Base-by-base conservation (phyloP, 30 jellyfish, hydroid and myxozoan genomes). In the Turritopsis rubra region DNA sequence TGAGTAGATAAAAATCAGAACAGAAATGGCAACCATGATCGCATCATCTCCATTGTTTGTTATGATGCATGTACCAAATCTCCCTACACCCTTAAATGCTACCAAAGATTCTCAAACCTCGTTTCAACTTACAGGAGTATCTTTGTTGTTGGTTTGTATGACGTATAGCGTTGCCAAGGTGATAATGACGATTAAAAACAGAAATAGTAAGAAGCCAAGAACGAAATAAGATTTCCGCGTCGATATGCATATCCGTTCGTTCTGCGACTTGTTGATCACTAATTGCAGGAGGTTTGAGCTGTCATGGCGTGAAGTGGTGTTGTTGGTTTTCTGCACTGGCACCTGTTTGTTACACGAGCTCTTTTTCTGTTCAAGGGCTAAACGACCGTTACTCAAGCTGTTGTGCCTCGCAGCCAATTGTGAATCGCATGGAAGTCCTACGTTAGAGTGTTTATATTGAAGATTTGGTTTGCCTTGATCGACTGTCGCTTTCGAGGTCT, bases 401-500 rank as follows among this genome's bases (percentile, higher is more conserved):
- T 68, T 68, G 8, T 68, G 77, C 21, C 77, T 0, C 16, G 30
- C 21, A 19, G 31, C 21, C 30, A 68, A 27, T 68, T 27, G 28
- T 8, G 31, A n/a, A 68, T 68, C 77, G 9, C 28, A 68, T 9
- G 77, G 77, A n/a, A 68, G 30, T 8, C 31, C 30, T 9, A 23
- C 77, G 30, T 68, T 0, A 0, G 77, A 68, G 30, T 68, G 77
- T 23, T 68, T 68, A 19, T 68, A 68, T 0, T 27, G 77, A n/a
- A 68, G 77, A 68, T 68, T 68, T 8, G 31, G 28, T 68, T 68
- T 23, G 30, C 77, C 77, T 68, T 68, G 28, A 41, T 41, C 60
- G 13, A 41, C 60, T 3, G 60, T 41, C 17, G 31, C 8, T 7
- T 68, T 68, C 28, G 77, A 7, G 31, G 77, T 68, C 21, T 17